Evolutionary conservation across 2,888 invertebrate genomes (phyloP).

Genomic region (Standfussiana lucernea): DNA sequence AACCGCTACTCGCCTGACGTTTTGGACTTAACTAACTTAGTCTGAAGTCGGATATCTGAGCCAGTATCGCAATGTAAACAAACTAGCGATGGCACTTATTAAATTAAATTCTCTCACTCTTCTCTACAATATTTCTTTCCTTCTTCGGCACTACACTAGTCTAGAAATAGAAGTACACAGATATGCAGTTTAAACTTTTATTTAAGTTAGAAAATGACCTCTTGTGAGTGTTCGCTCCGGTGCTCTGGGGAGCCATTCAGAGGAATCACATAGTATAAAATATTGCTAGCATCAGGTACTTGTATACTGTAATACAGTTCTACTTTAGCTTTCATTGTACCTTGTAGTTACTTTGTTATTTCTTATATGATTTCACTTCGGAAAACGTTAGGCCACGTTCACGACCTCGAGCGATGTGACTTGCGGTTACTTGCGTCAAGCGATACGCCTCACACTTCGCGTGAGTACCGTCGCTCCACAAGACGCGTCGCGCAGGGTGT

Average conservation of each 20-base stretch:
- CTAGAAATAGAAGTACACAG: slow-evolving; percentile 23
- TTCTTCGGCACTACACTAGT: slow-evolving; percentile 3
- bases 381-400: background rate
- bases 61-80: background rate
- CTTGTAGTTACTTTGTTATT: slow-evolving; percentile 4
- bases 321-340: slow-evolving; percentile 3
- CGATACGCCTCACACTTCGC: background rate
- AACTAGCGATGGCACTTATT: background rate
- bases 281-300: slow-evolving; percentile 48
- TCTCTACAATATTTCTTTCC: slow-evolving; percentile 5
- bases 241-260: slow-evolving; percentile 45
- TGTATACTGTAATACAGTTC: slow-evolving; percentile 3
- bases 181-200: slow-evolving; percentile 55
- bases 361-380: background rate
- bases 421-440: background rate
- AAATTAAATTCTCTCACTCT: slow-evolving; percentile 4
- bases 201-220: slow-evolving; percentile 48
- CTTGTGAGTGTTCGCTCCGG: slow-evolving; percentile 22
- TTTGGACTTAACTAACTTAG: background rate
- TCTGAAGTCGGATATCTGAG: background rate
- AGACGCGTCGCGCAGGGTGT: background rate
- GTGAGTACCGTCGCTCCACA: background rate
- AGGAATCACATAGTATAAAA: slow-evolving; percentile 56
- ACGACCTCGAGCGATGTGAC: background rate
- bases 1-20: background rate